phyloP scores from a whole-genome alignment of 2,888 invertebrate genomes.

The Aproaerema taeniolella region DNA sequence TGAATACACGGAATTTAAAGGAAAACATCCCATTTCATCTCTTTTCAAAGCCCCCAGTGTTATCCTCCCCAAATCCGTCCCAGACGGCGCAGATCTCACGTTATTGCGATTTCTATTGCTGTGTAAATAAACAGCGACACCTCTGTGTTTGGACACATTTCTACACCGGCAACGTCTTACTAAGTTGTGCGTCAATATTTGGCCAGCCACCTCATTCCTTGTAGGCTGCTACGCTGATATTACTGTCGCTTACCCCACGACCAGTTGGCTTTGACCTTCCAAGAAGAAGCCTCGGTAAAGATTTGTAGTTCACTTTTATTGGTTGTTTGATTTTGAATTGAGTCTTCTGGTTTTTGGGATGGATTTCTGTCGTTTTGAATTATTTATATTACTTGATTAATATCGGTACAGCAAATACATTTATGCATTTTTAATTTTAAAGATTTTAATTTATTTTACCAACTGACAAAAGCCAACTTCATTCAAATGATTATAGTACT shows the following conservation, averaged over 20 bases:
- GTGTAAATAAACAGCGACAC: conserved; percentile 61
- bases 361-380: conserved; percentile 9
- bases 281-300: too few relatives aligned
- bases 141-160: conserved; percentile 62
- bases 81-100: not conserved
- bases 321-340: too few relatives aligned
- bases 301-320: too few relatives aligned
- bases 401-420: not conserved
- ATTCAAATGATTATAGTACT: too few relatives aligned
- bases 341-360: too few relatives aligned
- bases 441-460: too few relatives aligned
- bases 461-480: too few relatives aligned
- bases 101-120: conserved; percentile 49
- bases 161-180: conserved; percentile 54
- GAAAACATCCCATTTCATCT: too few relatives aligned
- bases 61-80: not conserved
- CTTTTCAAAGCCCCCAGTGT: too few relatives aligned
- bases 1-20: too few relatives aligned
- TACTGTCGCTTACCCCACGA: too few relatives aligned
- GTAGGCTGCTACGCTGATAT: conserved; percentile 16
- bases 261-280: too few relatives aligned
- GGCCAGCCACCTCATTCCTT: conserved; percentile 54
- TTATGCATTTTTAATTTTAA: not conserved
- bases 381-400: not conserved
- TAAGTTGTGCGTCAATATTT: conserved; percentile 67